phyloP scores from a whole-genome alignment of 1,140 invertebrate genomes.

The Drosophila sp. region DNA sequence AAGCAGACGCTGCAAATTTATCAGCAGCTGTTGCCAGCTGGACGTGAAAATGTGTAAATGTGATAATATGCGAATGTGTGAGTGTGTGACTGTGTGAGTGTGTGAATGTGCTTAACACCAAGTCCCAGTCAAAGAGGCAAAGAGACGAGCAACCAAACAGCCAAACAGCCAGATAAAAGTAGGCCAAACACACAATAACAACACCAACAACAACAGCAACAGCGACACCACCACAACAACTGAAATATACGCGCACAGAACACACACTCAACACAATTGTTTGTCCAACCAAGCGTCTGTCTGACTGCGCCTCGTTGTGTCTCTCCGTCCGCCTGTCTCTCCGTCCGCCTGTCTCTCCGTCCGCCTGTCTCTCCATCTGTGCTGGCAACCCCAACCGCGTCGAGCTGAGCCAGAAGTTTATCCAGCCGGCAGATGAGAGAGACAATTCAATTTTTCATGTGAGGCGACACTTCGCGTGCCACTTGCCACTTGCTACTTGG shows the following conservation, averaged over 20 bases:
- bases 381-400: background rate
- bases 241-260: slow-evolving; percentile 22
- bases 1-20: slow-evolving; percentile 43
- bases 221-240: slow-evolving; percentile 22
- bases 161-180: slow-evolving; percentile 53
- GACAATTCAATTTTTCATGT: slow-evolving; percentile 57
- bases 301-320: slow-evolving; percentile 13
- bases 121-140: slow-evolving; percentile 40
- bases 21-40: slow-evolving; percentile 74
- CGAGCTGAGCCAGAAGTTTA: slow-evolving; percentile 14
- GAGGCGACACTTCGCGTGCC: slow-evolving; percentile 50
- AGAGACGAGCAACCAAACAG: slow-evolving; percentile 41
- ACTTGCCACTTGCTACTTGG: slow-evolving; percentile 44
- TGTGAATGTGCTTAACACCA: slow-evolving; percentile 51
- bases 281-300: slow-evolving; percentile 39
- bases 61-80: slow-evolving; percentile 26
- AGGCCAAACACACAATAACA: slow-evolving; percentile 62
- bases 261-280: slow-evolving; percentile 33
- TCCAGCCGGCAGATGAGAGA: slow-evolving; percentile 34
- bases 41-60: slow-evolving; percentile 52
- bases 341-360: background rate
- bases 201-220: slow-evolving; percentile 14
- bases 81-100: slow-evolving; percentile 31
- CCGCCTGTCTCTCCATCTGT: slow-evolving; percentile 12
- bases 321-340: slow-evolving; percentile 8